Conservation (phyloP, 2,888 invertebrate species). For the Dynastes tityus region DNA sequence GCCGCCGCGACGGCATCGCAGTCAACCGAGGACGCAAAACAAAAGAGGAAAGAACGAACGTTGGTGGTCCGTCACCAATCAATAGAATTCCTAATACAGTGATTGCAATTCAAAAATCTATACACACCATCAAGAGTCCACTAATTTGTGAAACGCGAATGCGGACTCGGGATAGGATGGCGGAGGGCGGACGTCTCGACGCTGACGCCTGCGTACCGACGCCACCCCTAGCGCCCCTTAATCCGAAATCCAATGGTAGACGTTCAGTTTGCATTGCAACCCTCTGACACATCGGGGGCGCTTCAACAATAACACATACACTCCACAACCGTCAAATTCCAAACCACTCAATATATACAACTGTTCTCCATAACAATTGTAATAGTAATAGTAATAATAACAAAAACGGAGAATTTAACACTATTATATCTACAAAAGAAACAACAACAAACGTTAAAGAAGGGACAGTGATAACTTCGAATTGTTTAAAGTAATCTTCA, state of each 20-base stretch:
- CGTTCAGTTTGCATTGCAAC: conserved; percentile 65
- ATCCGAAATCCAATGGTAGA: conserved; percentile 69
- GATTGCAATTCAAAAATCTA: conserved; percentile 70
- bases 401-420: background rate
- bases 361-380: conserved; percentile 18
- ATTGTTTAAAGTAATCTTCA: background rate
- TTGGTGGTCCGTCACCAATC: conserved; percentile 43
- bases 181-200: conserved; percentile 66
- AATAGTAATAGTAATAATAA: conserved; percentile 33
- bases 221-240: conserved; percentile 59
- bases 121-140: conserved; percentile 70
- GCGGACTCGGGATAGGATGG: conserved; percentile 66
- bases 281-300: conserved; percentile 62
- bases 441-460: conserved; percentile 10
- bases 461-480: conserved; percentile 17
- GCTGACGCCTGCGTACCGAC: conserved; percentile 64
- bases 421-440: background rate
- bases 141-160: conserved; percentile 70
- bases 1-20: conserved; percentile 35
- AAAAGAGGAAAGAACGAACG: conserved; percentile 45
- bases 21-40: conserved; percentile 41
- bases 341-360: conserved; percentile 20
- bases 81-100: conserved; percentile 52
- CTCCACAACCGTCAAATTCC: conserved; percentile 46
- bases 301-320: conserved; percentile 45